Base-by-base conservation (phyloP, 2,797 vertebrate genomes). In the Acanthurus lineatus region DNA sequence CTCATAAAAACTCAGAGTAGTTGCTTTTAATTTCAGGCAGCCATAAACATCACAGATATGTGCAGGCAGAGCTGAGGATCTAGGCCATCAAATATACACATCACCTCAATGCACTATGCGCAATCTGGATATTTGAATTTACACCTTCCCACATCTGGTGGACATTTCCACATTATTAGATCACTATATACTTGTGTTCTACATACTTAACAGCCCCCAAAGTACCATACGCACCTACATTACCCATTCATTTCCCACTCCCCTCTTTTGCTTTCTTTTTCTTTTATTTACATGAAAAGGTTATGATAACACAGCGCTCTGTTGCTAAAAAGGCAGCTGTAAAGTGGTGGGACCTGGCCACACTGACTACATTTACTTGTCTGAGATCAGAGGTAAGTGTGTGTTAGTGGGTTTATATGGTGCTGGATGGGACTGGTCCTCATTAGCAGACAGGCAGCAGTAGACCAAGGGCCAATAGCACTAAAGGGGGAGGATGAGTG, bases 381-480 rank as follows among this genome's bases (percentile, higher is more conserved):
- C 86, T 91, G 79, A 92, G 90, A 94, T 95, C 91, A 93, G 88
- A 94, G 87, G 85, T 70, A 86, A 77, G 77, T 85, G 83, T 86
- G 86, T 92, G 90, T 93, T 90, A 79, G 91, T 79, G 82, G 84
- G 90, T 93, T 95, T 93, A 93, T 92, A 86, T 89, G 91, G 86
- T 87, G 80, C 82, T 80, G 80, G 54, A 84, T 82, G 87, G 70
- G 73, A 79, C 85, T 93, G 93, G 85, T 93, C 93, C 89, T 92
- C 91, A 95, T 95, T 94, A 95, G 79, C 52, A 52, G 54, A 62
- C 64, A 79, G 73, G 88, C 66, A 73, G 70, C 57, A 76, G 77
- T 74, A 82, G 77, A 85, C 69, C 49, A 52, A 60, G 45, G 77
- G 72, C 77, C 60, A 71, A 69, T 64, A 69, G 82, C 72, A 79